Base-by-base conservation (phyloP, 2,888 invertebrate genomes). In the Diabrotica balteata region DNA sequence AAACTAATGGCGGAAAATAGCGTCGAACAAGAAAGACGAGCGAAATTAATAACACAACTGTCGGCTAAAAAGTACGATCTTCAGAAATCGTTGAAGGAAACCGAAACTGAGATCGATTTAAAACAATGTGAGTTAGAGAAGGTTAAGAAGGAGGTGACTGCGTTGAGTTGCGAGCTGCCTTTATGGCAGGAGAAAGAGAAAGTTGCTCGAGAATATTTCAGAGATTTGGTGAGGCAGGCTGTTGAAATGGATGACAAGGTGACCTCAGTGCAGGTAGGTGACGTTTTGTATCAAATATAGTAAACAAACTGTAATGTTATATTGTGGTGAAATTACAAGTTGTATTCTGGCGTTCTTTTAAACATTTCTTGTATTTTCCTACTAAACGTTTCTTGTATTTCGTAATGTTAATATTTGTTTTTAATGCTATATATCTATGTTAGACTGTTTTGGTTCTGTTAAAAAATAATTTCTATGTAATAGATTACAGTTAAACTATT, bases 11-110 rank as follows among this genome's bases (percentile, higher is more conserved):
- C n/a, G 8, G 45, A 54, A 32, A 54, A 67, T 11, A 61, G 46
- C 4, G 42, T 44, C 8, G n/a, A 61, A 47, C 58, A 52, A 10
- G 59, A 59, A 46, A 44, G 45, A 5, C 44, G 8, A 49, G 45
- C 54, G 8, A 68, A 62, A 57, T 59, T 45, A n/a, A 47, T 61
- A 8, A 54, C 44, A 11, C 67, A 69, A 54, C 54, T 71, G 51
- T 66, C 66, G 0, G 54, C 54, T 6, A 68, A 61, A 54, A 68
- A 64, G 59, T 71, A 62, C 22, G 59, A 66, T 43, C 60, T 72
- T 11, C 66, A 69, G 49, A 69, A 65, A 59, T 61, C 59, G 42
- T 49, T 69, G 9, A 58, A 66, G 52, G 53, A 59, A 7, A 46
- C 65, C 0, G 53, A 68, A 51, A 8, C 61, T 7, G 11, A 54